Evolutionary conservation across 2,797 vertebrate species (phyloP).

Genomic region (Bufotes viridis): DNA sequence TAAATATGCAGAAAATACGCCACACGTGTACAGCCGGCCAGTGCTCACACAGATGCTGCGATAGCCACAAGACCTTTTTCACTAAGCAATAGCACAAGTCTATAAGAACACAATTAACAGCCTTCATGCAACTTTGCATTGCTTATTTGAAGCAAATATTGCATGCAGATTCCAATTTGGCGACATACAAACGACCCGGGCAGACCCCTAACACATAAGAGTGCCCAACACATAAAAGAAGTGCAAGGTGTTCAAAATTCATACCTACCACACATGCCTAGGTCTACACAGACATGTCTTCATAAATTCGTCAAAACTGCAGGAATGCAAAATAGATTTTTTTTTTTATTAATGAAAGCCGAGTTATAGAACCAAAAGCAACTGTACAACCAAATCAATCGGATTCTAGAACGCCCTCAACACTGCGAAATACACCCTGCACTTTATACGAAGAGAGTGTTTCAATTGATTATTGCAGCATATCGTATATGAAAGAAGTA

Average conservation of each 20-base stretch:
- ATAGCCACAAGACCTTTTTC: neutral
- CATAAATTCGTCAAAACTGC: slow-evolving; percentile 1
- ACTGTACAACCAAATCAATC: neutral
- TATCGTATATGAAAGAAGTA: no score
- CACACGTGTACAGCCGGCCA: neutral
- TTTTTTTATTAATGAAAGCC: neutral
- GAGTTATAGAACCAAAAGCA: neutral
- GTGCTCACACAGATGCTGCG: neutral
- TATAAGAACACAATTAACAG: neutral
- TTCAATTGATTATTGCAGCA: no score
- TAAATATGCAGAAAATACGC: no score
- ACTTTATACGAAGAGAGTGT: no score
- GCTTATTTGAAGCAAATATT: slow-evolving; percentile 1
- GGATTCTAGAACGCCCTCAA: no score
- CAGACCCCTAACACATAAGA: neutral
- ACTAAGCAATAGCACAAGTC: neutral
- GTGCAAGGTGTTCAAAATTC: neutral
- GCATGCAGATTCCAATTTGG: neutral
- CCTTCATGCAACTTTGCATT: neutral
- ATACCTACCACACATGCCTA: slow-evolving; percentile 26
- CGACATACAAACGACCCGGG: neutral
- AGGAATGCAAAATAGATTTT: neutral
- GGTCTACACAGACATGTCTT: slow-evolving; percentile 5
- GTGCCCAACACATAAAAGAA: neutral
- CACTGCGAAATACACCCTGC: no score